phyloP scores from a whole-genome alignment of 2,797 vertebrate genomes.

The Catostomus latipinnis region DNA sequence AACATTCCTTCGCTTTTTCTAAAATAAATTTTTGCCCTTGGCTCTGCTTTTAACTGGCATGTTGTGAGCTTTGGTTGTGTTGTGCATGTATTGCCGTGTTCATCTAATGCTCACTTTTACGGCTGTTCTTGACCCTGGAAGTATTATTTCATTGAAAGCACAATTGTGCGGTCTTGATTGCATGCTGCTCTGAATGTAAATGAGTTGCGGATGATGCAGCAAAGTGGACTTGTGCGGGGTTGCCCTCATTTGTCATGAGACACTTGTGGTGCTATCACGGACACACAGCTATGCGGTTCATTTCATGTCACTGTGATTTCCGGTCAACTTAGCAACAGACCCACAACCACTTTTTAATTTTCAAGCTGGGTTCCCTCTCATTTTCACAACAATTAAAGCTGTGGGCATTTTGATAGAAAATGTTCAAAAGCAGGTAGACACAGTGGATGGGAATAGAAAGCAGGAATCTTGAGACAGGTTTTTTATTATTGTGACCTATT shows the following conservation, averaged over 20 bases:
- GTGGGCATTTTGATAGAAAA: not conserved
- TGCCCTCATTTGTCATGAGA: slow-evolving; percentile 53
- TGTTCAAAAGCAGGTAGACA: too few species aligned
- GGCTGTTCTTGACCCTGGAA: slow-evolving; percentile 23
- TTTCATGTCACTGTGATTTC: slow-evolving; percentile 53
- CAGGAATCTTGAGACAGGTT: too few species aligned
- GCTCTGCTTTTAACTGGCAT: slow-evolving; percentile 42
- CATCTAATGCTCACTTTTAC: slow-evolving; percentile 9
- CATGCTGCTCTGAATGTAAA: slow-evolving; percentile 60
- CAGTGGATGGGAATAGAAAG: too few species aligned
- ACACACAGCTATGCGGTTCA: slow-evolving; percentile 42
- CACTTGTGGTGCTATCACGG: not conserved
- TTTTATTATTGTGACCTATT: too few species aligned
- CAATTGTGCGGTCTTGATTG: slow-evolving; percentile 63
- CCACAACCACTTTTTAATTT: not conserved
- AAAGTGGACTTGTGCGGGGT: slow-evolving; percentile 43
- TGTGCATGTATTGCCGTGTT: slow-evolving; percentile 52
- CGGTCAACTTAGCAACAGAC: not conserved
- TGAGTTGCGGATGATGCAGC: slow-evolving; percentile 53
- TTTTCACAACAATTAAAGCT: not conserved
- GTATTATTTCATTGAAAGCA: slow-evolving; percentile 10
- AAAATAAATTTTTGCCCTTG: slow-evolving; percentile 28
- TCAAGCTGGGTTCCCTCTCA: not conserved
- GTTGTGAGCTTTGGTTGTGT: slow-evolving; percentile 19
- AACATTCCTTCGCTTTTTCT: slow-evolving; percentile 11